Conservation (phyloP, 1,140 invertebrate species). For the Anagrus nilaparvatae region DNA sequence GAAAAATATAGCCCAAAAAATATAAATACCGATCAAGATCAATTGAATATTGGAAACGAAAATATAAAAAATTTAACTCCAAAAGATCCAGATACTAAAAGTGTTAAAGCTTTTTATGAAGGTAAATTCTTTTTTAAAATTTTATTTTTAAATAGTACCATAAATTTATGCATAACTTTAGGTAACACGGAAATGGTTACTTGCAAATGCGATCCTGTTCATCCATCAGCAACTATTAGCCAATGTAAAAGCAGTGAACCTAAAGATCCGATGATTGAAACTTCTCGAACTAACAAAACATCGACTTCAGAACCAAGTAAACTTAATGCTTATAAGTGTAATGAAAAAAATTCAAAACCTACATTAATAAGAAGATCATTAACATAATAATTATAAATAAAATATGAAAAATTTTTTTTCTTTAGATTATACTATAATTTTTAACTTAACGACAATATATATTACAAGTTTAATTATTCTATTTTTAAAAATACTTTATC, state of each 20-base stretch:
- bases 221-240: constrained; percentile 14
- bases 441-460: too few species aligned
- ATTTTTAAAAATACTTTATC: too few species aligned
- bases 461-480: too few species aligned
- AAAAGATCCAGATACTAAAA: constrained; percentile 13
- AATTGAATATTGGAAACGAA: constrained; percentile 14
- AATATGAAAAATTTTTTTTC: too few species aligned
- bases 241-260: constrained; percentile 4
- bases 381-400: not conserved
- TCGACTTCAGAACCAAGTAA: not conserved
- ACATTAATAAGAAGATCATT: constrained; percentile 2
- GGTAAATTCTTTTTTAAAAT: constrained; percentile 15
- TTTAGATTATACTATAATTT: too few species aligned
- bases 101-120: constrained; percentile 24
- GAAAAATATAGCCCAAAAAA: too few species aligned
- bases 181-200: constrained; percentile 1
- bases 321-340: not conserved
- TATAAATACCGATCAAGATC: constrained; percentile 19
- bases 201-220: constrained; percentile 17
- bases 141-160: not conserved
- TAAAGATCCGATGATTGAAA: constrained; percentile 12
- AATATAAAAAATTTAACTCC: constrained; percentile 16
- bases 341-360: not conserved
- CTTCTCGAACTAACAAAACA: constrained; percentile 7
- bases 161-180: too few species aligned